Percentiles rank a stretch among this genome's conserved stretches.
phyloP scores from a whole-genome alignment of 1,140 invertebrate genomes.

The Drosophila micromelanica region DNA sequence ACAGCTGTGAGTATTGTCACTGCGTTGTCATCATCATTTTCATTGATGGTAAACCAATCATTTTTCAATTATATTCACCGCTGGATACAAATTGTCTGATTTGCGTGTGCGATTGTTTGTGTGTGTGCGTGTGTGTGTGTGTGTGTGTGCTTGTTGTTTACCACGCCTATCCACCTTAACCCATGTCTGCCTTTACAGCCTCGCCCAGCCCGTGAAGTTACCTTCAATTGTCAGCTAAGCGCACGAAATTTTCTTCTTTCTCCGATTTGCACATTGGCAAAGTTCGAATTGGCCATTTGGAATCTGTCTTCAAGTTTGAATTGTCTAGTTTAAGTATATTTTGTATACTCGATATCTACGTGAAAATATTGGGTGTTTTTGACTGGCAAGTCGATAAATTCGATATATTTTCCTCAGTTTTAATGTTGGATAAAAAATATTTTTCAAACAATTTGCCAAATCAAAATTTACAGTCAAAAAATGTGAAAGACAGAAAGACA shows the following conservation, averaged over 20 bases:
- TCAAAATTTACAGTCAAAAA: too few relatives aligned
- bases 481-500: too few relatives aligned
- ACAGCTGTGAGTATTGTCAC: constrained; percentile 35
- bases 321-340: too few relatives aligned
- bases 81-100: constrained; percentile 84
- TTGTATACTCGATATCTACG: too few relatives aligned
- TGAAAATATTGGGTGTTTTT: too few relatives aligned
- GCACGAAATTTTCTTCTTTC: constrained; percentile 13
- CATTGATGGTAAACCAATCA: constrained; percentile 83
- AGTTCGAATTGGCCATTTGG: neutral
- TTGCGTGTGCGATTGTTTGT: constrained; percentile 50
- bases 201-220: neutral
- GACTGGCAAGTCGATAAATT: too few relatives aligned
- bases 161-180: neutral
- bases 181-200: neutral
- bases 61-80: constrained; percentile 84
- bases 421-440: too few relatives aligned
- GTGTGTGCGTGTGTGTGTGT: neutral
- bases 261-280: constrained; percentile 15
- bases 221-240: constrained; percentile 24
- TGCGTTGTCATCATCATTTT: constrained; percentile 79
- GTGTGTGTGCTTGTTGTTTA: neutral
- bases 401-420: too few relatives aligned
- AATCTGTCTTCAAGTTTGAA: neutral
- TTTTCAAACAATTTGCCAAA: too few relatives aligned